These are phyloP conservation scores for Archocentrus centrarchus DNA, from an alignment of 2,113 vertebrate species.

Conservation along the genomic window DNA sequence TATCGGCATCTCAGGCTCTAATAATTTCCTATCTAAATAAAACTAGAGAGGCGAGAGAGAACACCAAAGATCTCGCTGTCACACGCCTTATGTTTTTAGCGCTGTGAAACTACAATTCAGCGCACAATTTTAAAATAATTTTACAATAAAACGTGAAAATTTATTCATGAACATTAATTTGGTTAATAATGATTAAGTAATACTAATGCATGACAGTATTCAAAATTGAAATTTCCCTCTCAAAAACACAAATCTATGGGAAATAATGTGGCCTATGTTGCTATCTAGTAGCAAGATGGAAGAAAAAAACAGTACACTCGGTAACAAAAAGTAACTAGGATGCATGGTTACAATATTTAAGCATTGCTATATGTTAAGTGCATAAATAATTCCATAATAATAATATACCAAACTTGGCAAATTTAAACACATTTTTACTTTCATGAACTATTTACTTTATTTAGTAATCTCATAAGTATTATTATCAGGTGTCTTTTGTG, in stretches of 20 bases:
- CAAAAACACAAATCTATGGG: not conserved
- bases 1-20: not conserved
- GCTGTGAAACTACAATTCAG: not conserved
- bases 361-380: not conserved
- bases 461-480: too few species aligned
- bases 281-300: constrained; percentile 6
- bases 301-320: not conserved
- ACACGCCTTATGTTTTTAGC: not conserved
- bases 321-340: not conserved
- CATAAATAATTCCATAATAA: not conserved
- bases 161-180: not conserved
- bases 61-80: not conserved
- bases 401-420: not conserved
- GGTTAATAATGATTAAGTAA: not conserved
- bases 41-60: too few species aligned
- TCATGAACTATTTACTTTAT: too few species aligned
- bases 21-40: not conserved
- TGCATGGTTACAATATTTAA: not conserved
- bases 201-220: not conserved
- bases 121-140: not conserved
- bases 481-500: too few species aligned
- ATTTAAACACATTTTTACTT: too few species aligned
- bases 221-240: not conserved
- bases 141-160: not conserved
- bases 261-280: not conserved